phyloP scores from a whole-genome alignment of 2,113 vertebrate species.

The Nestor notabilis region DNA sequence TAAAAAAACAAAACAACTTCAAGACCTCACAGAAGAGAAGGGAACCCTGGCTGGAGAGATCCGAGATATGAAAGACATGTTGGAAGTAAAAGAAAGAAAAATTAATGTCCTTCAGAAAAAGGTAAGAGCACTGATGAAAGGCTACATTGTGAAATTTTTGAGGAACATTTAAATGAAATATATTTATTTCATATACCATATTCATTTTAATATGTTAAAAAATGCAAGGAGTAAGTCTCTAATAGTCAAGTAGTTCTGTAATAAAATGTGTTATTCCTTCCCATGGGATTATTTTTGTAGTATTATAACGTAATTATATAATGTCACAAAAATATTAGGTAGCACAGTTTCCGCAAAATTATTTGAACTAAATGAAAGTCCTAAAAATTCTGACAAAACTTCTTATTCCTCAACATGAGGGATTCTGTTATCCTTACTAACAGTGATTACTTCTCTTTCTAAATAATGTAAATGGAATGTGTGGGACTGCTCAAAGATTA shows the following conservation, averaged over 20 bases:
- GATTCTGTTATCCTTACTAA: not conserved
- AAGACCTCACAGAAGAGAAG: slow-evolving; percentile 98
- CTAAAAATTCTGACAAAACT: not conserved
- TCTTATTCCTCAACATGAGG: not conserved
- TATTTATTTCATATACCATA: not conserved
- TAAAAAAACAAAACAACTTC: slow-evolving; percentile 98
- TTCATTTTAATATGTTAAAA: not conserved
- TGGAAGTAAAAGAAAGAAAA: slow-evolving; percentile 98
- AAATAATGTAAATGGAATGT: not conserved
- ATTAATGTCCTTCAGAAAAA: slow-evolving; percentile 99
- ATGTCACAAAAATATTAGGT: not conserved
- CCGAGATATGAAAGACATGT: slow-evolving; percentile 98
- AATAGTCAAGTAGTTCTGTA: not conserved
- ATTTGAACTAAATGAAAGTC: not conserved
- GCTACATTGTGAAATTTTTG: not conserved
- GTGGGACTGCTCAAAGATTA: not conserved
- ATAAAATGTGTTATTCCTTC: not conserved
- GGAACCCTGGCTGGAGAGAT: slow-evolving; percentile 96
- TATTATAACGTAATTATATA: not conserved
- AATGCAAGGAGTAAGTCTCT: not conserved
- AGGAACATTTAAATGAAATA: not conserved
- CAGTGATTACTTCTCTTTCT: not conserved
- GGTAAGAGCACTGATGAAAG: slow-evolving; percentile 69
- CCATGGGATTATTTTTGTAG: not conserved
- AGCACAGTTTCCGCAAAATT: not conserved